Percentiles rank a stretch among this genome's conserved stretches.
Conservation (phyloP, 2,113 vertebrate species). For the Casuarius casuarius region DNA sequence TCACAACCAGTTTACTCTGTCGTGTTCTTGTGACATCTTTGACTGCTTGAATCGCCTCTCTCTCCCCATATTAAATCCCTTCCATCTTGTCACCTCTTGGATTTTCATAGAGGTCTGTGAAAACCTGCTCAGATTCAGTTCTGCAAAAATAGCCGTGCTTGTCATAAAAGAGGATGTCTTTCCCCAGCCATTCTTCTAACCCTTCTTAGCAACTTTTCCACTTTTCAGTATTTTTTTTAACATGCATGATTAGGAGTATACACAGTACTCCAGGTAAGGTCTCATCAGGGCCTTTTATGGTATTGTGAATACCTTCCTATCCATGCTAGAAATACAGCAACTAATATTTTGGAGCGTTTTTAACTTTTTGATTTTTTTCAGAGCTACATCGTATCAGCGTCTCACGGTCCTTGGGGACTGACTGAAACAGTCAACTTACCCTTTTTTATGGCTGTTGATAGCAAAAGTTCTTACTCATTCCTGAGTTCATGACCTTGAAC, state of each 20-base stretch:
- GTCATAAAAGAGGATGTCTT: not conserved
- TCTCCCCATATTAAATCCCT: rapidly evolving
- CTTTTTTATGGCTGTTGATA: not conserved
- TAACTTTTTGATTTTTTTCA: not conserved
- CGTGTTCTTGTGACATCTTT: not conserved
- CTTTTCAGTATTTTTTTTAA: not conserved
- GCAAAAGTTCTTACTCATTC: not conserved
- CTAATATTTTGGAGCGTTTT: not conserved
- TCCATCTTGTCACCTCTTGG: not conserved
- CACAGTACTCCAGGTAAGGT: not conserved
- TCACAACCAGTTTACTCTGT: not conserved
- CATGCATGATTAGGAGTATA: not conserved
- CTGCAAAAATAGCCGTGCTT: not conserved
- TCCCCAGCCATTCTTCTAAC: not conserved
- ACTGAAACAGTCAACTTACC: not conserved
- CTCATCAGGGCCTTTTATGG: not conserved
- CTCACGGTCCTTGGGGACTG: not conserved
- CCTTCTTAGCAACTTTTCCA: not conserved
- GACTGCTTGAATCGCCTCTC: not conserved
- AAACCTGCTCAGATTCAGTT: not conserved
- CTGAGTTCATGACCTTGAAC: not conserved
- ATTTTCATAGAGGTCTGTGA: not conserved
- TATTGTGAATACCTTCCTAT: not conserved
- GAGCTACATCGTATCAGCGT: not conserved
- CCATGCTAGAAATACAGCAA: not conserved